Evolutionary conservation across 2,797 vertebrate species (phyloP).

Genomic region (Chiloscyllium punctatum): DNA sequence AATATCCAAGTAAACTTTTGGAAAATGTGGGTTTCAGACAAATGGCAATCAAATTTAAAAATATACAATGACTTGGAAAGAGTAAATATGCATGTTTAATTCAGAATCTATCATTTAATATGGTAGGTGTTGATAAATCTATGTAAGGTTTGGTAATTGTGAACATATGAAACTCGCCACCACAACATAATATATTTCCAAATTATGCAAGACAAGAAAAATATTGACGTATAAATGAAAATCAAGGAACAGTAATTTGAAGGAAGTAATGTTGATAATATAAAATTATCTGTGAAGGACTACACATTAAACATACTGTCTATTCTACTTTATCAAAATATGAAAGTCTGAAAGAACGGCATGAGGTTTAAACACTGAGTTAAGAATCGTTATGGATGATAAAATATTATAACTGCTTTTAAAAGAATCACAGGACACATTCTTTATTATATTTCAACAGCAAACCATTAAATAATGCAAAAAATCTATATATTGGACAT

Average conservation of each 20-base stretch:
- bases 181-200: neutral
- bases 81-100: neutral
- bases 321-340: neutral
- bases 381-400: neutral
- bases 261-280: neutral
- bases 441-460: neutral
- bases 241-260: neutral
- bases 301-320: neutral
- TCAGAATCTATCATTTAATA: neutral
- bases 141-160: neutral
- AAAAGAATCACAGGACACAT: neutral
- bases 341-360: neutral
- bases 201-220: neutral
- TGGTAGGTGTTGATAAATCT: neutral
- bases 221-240: neutral
- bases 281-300: neutral
- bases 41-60: neutral
- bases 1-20: neutral
- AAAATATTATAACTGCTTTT: neutral
- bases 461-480: neutral
- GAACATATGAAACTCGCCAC: neutral
- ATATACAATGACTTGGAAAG: neutral
- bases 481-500: neutral
- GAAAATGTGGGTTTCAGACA: neutral
- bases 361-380: neutral